A percentile compares a stretch with the other conserved stretches of the same genome.
Conservation (phyloP, 53 echinoderm and acorn worm species). For the Echinarachnius parma region DNA sequence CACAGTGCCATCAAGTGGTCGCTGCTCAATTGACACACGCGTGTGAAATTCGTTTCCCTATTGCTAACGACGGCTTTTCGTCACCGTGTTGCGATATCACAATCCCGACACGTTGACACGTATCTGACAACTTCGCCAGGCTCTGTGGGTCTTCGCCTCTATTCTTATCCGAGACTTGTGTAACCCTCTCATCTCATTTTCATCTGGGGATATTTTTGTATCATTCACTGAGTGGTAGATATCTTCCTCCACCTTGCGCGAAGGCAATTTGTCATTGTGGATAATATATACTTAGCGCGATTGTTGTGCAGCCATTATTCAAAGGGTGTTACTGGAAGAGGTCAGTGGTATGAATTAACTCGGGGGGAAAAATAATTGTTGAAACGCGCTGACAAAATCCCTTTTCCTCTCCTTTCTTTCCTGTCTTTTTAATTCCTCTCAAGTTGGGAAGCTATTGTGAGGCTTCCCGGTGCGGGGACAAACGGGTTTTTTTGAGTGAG, state of each 20-base stretch:
- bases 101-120: neutral
- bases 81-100: no score
- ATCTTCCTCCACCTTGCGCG: slow-evolving; percentile 16
- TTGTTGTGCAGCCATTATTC: slow-evolving; percentile 28
- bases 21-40: no score
- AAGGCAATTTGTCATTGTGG: slow-evolving; percentile 43
- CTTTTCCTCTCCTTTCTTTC: slow-evolving; percentile 16
- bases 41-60: no score
- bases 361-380: slow-evolving; percentile 27
- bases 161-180: neutral
- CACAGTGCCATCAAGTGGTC: no score
- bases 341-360: slow-evolving; percentile 32
- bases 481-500: no score
- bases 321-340: slow-evolving; percentile 26
- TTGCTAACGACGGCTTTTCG: no score
- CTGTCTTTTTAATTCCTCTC: slow-evolving; percentile 10
- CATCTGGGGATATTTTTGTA: neutral
- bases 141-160: neutral
- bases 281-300: slow-evolving; percentile 14
- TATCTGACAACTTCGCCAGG: neutral
- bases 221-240: neutral
- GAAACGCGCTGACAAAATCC: slow-evolving; percentile 30
- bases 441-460: slow-evolving; percentile 25
- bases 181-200: neutral
- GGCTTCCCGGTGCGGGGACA: slow-evolving; percentile 29